Conservation (phyloP, 2,797 vertebrate species). For the Cyclopterus lumpus region DNA sequence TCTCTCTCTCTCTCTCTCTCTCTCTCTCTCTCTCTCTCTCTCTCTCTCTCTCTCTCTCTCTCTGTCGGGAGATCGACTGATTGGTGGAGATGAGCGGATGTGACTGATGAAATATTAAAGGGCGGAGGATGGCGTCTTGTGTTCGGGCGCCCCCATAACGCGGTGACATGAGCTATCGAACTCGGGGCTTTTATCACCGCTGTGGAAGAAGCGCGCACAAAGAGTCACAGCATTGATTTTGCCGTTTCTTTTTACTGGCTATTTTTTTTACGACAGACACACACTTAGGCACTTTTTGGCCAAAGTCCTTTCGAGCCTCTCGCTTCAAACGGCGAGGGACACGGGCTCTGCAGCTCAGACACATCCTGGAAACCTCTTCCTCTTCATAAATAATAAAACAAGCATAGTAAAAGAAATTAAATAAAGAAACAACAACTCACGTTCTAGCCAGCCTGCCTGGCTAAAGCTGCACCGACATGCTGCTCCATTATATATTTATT, state of each 20-base stretch:
- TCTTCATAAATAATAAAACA: slow-evolving; percentile 79
- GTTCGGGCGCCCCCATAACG: slow-evolving; percentile 54
- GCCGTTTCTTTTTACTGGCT: slow-evolving; percentile 46
- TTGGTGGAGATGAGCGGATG: slow-evolving; percentile 68
- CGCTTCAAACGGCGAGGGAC: slow-evolving; percentile 27
- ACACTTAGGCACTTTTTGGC: slow-evolving; percentile 39
- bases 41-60: slow-evolving; percentile 29
- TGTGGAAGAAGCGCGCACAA: slow-evolving; percentile 42
- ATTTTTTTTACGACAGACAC: slow-evolving; percentile 46
- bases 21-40: slow-evolving; percentile 28
- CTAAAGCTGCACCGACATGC: slow-evolving; percentile 49
- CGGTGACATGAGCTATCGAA: slow-evolving; percentile 70
- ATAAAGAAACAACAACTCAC: slow-evolving; percentile 35
- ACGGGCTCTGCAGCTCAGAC: slow-evolving; percentile 5
- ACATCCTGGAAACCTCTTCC: slow-evolving; percentile 72
- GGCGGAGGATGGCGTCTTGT: slow-evolving; percentile 41
- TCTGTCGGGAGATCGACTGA: slow-evolving; percentile 69
- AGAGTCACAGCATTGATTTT: slow-evolving; percentile 56
- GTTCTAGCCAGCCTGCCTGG: slow-evolving; percentile 39
- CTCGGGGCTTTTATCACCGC: slow-evolving; percentile 64
- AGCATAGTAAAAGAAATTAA: slow-evolving; percentile 58
- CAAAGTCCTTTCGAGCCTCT: slow-evolving; percentile 34
- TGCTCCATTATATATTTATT: slow-evolving; percentile 67
- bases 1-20: slow-evolving; percentile 28
- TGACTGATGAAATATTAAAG: slow-evolving; percentile 80